Conservation (phyloP, 2,113 vertebrate genomes). For the Eira barbara region DNA sequence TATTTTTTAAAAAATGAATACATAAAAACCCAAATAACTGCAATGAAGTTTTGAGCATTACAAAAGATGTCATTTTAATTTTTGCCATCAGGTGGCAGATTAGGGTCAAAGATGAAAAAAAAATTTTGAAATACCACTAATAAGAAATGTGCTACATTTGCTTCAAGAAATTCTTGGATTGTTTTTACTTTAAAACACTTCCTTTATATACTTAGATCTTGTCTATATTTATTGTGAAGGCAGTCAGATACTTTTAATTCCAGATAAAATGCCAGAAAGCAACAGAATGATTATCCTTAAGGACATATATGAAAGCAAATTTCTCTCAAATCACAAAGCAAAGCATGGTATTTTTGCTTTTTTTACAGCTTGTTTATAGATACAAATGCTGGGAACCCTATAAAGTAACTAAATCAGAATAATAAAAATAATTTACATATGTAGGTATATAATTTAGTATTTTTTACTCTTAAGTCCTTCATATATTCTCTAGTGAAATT, state of each 20-base stretch:
- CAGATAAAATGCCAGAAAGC: conserved; percentile 10
- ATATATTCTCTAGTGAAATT: neutral
- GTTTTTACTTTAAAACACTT: conserved; percentile 36
- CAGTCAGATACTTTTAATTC: neutral
- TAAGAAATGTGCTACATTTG: neutral
- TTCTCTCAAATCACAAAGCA: conserved; percentile 32
- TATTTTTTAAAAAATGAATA: neutral
- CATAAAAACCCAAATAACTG: conserved; percentile 21
- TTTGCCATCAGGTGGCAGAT: conserved; percentile 81
- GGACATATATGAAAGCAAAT: neutral
- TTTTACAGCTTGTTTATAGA: neutral
- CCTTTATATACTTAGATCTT: neutral
- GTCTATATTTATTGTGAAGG: neutral
- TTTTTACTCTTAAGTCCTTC: neutral
- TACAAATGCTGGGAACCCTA: neutral
- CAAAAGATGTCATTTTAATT: conserved; percentile 66
- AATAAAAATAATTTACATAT: conserved; percentile 22
- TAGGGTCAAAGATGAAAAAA: conserved; percentile 53
- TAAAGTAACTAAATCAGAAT: conserved; percentile 16
- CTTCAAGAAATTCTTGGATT: conserved; percentile 33
- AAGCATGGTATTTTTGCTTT: neutral
- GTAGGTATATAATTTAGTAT: neutral
- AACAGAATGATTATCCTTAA: neutral
- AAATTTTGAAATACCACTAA: neutral
- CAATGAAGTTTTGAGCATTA: neutral